Evolutionary conservation across 1,140 invertebrate genomes (phyloP).

Genomic region (Tyrophagus putrescentiae): DNA sequence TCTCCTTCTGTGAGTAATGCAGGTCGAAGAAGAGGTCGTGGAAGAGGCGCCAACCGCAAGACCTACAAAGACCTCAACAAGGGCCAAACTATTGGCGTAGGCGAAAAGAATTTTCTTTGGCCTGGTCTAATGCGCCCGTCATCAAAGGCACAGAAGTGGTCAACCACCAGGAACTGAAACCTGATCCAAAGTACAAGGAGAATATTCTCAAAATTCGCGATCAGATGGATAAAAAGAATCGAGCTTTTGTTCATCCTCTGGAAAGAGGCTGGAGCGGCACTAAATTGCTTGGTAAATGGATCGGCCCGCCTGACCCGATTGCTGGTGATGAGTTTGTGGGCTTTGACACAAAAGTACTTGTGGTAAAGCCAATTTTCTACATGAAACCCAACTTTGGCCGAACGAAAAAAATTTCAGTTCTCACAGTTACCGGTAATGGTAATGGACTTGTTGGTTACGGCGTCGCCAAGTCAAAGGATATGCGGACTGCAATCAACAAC

Average conservation of each 20-base stretch:
- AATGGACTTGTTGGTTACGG: slow-evolving; percentile 57
- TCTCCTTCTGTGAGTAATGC: slow-evolving; percentile 88
- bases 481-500: slow-evolving; percentile 31
- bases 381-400: slow-evolving; percentile 76
- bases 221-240: slow-evolving; percentile 45
- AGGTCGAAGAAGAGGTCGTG: slow-evolving; percentile 81
- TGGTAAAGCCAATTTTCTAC: slow-evolving; percentile 56
- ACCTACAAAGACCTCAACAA: slow-evolving; percentile 66
- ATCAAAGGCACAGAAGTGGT: slow-evolving; percentile 58
- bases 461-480: slow-evolving; percentile 30
- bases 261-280: slow-evolving; percentile 76
- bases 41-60: slow-evolving; percentile 55
- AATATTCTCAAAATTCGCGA: slow-evolving; percentile 56
- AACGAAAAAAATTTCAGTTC: slow-evolving; percentile 45
- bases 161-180: slow-evolving; percentile 48
- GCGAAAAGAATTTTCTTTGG: slow-evolving; percentile 66
- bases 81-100: slow-evolving; percentile 74
- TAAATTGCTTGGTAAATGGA: slow-evolving; percentile 60
- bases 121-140: slow-evolving; percentile 71
- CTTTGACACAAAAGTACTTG: slow-evolving; percentile 72
- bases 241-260: slow-evolving; percentile 51
- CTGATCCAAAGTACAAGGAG: slow-evolving; percentile 52
- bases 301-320: slow-evolving; percentile 71
- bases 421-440: slow-evolving; percentile 71
- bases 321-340: slow-evolving; percentile 63